Percentiles rank a stretch among this genome's conserved stretches.
Conservation (phyloP, 2,797 vertebrate species). For the Spheniscus humboldti region DNA sequence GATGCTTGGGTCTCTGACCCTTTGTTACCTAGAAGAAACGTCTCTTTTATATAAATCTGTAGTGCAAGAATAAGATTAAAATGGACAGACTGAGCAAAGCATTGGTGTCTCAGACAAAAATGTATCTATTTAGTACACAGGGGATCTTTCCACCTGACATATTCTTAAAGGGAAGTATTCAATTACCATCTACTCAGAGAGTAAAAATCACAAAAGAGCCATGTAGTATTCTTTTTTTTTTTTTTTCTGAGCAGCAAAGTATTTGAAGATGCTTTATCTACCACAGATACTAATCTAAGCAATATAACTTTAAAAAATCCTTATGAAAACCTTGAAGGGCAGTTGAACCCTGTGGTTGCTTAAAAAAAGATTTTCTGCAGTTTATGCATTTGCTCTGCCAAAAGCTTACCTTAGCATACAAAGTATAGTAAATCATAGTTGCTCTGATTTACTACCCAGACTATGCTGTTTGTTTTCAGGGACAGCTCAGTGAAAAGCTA, state of each 20-base stretch:
- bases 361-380: slow-evolving; percentile 57
- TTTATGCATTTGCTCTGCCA: slow-evolving; percentile 66
- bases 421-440: slow-evolving; percentile 58
- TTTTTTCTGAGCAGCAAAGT: slow-evolving; percentile 23
- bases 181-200: slow-evolving; percentile 57
- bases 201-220: slow-evolving; percentile 45
- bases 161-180: slow-evolving; percentile 72
- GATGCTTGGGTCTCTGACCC: slow-evolving; percentile 37
- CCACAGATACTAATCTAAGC: slow-evolving; percentile 67
- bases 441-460: slow-evolving; percentile 60
- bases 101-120: slow-evolving; percentile 25
- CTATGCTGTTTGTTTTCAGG: slow-evolving; percentile 41
- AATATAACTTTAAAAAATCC: slow-evolving; percentile 58
- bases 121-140: slow-evolving; percentile 72
- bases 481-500: slow-evolving; percentile 25
- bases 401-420: slow-evolving; percentile 71
- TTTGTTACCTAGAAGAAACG: slow-evolving; percentile 23
- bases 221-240: not conserved
- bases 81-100: slow-evolving; percentile 72
- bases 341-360: slow-evolving; percentile 49
- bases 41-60: slow-evolving; percentile 55
- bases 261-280: slow-evolving; percentile 51
- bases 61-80: slow-evolving; percentile 70
- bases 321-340: slow-evolving; percentile 61
- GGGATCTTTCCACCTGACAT: slow-evolving; percentile 72